These are phyloP conservation scores for Grus americana DNA, from an alignment of 2,113 vertebrate species.

Conservation along the genomic window DNA sequence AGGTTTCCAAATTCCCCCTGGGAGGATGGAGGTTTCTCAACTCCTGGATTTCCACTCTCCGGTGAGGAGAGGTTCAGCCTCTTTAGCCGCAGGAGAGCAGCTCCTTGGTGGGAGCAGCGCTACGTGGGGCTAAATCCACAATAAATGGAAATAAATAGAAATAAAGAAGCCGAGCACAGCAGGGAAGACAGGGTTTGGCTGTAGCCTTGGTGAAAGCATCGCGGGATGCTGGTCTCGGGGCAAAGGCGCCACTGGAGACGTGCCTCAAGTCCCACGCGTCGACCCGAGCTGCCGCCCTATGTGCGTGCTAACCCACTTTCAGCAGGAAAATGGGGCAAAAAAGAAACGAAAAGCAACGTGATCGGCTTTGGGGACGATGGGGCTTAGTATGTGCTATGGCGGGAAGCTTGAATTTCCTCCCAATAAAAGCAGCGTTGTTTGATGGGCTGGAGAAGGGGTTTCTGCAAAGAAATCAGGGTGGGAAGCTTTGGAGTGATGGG, in stretches of 20 bases:
- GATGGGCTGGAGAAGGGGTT: neutral
- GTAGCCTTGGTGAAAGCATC: neutral
- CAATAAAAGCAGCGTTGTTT: neutral
- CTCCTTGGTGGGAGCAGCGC: neutral
- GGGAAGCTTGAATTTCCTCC: neutral
- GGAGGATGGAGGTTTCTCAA: neutral
- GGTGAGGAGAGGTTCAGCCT: rapidly evolving
- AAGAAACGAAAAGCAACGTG: neutral
- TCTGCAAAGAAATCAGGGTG: rapidly evolving
- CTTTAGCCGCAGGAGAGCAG: neutral
- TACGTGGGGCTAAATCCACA: neutral
- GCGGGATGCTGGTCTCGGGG: rapidly evolving
- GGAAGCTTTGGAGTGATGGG: neutral
- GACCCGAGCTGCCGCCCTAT: rapidly evolving
- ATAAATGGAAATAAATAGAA: neutral
- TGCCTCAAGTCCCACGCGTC: rapidly evolving
- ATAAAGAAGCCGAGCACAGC: neutral
- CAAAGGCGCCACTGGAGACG: neutral
- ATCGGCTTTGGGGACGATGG: neutral
- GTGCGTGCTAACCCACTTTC: neutral
- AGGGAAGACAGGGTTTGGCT: neutral
- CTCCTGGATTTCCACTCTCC: neutral
- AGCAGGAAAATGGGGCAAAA: neutral
- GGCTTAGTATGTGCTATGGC: neutral
- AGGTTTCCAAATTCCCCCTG: neutral